Conservation (phyloP, 2,113 vertebrate genomes). For the Pteropus alecto region DNA sequence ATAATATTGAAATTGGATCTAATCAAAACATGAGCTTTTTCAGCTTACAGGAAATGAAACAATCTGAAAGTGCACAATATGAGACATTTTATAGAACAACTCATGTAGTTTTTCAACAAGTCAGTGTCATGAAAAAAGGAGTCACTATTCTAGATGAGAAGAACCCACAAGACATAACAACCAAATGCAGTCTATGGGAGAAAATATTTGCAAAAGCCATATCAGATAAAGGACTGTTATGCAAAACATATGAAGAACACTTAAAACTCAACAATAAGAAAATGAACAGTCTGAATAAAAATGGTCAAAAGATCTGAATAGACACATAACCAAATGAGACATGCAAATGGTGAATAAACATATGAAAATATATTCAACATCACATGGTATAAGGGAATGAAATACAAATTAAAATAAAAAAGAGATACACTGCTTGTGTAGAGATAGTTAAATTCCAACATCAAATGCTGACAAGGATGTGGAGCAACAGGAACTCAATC, state of each 20-base stretch:
- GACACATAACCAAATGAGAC: background rate
- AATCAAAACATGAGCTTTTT: background rate
- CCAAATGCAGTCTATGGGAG: background rate
- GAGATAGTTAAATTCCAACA: background rate
- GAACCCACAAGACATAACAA: background rate
- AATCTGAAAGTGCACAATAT: background rate
- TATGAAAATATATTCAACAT: background rate
- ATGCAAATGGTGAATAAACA: background rate
- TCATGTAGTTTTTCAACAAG: background rate
- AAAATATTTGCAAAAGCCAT: background rate
- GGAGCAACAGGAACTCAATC: background rate
- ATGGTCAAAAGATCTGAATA: background rate
- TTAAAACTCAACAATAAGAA: background rate
- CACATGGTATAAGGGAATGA: background rate
- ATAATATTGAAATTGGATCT: slow-evolving; percentile 23
- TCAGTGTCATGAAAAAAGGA: background rate
- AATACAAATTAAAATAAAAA: background rate
- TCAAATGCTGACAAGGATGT: background rate
- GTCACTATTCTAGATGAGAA: background rate
- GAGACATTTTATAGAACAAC: background rate
- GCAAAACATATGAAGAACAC: background rate
- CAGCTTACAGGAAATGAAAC: background rate
- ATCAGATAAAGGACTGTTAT: background rate
- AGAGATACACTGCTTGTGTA: background rate
- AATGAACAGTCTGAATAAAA: background rate